These are phyloP conservation scores for Muscicapa comitata DNA, from an alignment of 2,797 vertebrate genomes.

Conservation along the genomic window DNA sequence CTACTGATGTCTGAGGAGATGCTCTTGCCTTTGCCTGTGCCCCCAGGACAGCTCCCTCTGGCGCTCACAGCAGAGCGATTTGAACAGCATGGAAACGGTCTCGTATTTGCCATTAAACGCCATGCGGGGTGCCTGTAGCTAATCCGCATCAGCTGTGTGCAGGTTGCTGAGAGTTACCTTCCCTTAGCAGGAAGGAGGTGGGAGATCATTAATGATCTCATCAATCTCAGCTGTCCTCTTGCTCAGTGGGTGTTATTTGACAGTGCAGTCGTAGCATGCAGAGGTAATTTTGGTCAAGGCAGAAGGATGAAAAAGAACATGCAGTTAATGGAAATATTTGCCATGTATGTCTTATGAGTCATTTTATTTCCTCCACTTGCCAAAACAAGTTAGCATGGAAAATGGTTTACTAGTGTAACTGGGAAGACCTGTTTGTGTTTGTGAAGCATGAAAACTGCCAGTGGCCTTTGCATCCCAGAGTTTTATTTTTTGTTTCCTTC, in stretches of 20 bases:
- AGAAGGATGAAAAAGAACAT: not conserved
- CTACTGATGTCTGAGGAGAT: not conserved
- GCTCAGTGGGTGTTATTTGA: not conserved
- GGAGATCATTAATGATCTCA: not conserved
- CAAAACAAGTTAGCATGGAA: slow-evolving; percentile 2
- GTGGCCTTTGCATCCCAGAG: not conserved
- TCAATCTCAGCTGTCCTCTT: not conserved
- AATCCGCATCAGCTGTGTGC: not conserved
- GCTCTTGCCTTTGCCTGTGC: not conserved
- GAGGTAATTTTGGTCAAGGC: not conserved
- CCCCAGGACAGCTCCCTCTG: fast-evolving
- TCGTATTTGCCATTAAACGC: not conserved
- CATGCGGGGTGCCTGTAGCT: not conserved
- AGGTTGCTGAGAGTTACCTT: not conserved
- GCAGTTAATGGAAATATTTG: not conserved
- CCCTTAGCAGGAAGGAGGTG: not conserved
- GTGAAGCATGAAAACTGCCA: not conserved
- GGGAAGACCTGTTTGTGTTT: not conserved
- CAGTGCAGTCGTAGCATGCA: fast-evolving
- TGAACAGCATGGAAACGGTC: fast-evolving
- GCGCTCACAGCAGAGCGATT: not conserved
- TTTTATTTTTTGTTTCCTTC: not conserved
- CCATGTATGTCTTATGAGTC: not conserved
- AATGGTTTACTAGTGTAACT: not conserved
- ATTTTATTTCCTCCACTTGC: not conserved